A percentile compares a stretch with the other conserved stretches of the same genome.
phyloP scores from a whole-genome alignment of 2,888 invertebrate species.

The Drosophila testacea region DNA sequence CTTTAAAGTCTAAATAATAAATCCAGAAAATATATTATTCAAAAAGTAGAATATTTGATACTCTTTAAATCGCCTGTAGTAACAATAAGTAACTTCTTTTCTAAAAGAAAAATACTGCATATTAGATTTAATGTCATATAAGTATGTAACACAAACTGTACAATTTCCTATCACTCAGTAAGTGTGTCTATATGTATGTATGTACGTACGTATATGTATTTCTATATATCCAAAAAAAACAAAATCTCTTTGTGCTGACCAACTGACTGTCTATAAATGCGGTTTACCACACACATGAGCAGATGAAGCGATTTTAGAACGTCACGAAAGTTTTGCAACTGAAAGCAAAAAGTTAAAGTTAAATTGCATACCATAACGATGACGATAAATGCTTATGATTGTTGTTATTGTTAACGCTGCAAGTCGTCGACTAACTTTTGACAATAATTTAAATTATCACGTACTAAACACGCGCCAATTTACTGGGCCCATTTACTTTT shows the following conservation, averaged over 20 bases:
- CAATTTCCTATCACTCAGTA: too few species aligned
- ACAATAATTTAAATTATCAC: conserved; percentile 48
- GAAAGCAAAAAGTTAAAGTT: conserved; percentile 12
- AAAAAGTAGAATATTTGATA: too few species aligned
- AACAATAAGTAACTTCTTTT: too few species aligned
- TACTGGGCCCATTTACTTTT: conserved; percentile 11
- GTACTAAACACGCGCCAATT: conserved; percentile 40
- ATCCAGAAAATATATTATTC: too few species aligned
- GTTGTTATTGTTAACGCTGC: conserved; percentile 10
- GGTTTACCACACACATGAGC: background rate
- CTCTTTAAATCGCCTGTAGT: too few species aligned
- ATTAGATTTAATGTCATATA: too few species aligned
- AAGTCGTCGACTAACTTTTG: conserved; percentile 5
- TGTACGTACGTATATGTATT: background rate
- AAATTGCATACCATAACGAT: conserved; percentile 15
- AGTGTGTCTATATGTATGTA: too few species aligned
- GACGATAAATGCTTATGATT: conserved; percentile 4
- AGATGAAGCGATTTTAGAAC: background rate
- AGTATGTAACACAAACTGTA: too few species aligned
- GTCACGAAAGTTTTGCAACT: conserved; percentile 8
- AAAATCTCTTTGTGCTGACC: too few species aligned
- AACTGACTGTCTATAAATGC: too few species aligned
- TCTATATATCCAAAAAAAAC: background rate
- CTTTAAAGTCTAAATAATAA: too few species aligned
- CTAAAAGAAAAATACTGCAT: too few species aligned